phyloP scores from a whole-genome alignment of 2,797 vertebrate genomes.

The Podarcis siculus region DNA sequence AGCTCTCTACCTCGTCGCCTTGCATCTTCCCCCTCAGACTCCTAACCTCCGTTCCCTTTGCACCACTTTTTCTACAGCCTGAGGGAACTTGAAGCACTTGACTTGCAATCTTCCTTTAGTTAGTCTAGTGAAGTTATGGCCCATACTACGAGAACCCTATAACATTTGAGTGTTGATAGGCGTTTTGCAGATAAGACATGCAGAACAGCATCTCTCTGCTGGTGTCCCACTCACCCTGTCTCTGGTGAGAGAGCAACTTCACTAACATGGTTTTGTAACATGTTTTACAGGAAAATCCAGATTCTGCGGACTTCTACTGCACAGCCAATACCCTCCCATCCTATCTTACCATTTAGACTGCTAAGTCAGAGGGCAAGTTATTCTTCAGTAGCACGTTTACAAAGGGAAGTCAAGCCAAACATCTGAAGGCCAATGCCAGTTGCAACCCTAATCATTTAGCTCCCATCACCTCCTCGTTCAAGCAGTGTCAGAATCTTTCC shows the following conservation, averaged over 20 bases:
- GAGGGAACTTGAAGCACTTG: background rate
- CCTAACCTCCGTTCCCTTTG: too few species aligned
- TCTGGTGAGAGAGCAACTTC: background rate
- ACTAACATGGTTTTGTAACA: constrained; percentile 37
- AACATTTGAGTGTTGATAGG: background rate
- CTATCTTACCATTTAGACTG: constrained; percentile 8
- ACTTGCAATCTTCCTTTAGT: background rate
- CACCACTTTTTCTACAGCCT: background rate
- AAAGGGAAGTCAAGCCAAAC: constrained; percentile 15
- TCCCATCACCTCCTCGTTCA: background rate
- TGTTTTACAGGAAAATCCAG: constrained; percentile 66
- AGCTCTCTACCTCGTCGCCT: too few species aligned
- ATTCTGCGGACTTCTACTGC: background rate
- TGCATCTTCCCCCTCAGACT: too few species aligned
- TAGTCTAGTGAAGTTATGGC: background rate
- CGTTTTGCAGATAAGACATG: background rate
- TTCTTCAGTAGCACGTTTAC: background rate
- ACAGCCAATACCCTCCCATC: background rate
- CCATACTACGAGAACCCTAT: background rate
- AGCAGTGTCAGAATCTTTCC: constrained; percentile 21
- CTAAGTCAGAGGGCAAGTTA: constrained; percentile 13
- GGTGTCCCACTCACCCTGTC: background rate
- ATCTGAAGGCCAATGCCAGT: constrained; percentile 9
- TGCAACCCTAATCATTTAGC: background rate
- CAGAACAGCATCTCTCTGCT: background rate